Base-by-base conservation (phyloP, 2,797 vertebrate genomes). In the Coregonus suidteri region DNA sequence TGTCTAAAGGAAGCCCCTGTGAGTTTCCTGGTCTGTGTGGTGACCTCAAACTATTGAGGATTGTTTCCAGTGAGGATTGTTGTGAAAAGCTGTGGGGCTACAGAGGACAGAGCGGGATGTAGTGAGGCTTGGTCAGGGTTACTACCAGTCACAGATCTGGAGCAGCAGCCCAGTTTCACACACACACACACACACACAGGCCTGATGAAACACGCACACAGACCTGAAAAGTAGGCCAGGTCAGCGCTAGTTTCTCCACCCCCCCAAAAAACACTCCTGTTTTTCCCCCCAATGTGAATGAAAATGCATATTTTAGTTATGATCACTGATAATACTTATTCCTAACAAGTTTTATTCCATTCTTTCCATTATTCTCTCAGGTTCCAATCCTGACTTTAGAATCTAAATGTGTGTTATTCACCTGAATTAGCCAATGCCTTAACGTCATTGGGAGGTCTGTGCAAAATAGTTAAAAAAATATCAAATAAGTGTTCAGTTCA, bases 1-100 rank as follows among this genome's bases (percentile, higher is more conserved):
- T 77, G 84, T 84, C 83, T 77, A 47, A 70, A 86, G 86, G 87
- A 91, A 91, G 85, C 83, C 75, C 82, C 84, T 62, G 74, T 81
- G 75, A 18, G 56, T 72, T 91, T 90, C 89, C 88, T 81, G 86
- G 52, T 87, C 82, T 86, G 86, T 75, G 86, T 54, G 77, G 82
- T 81, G 82, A 88, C 88, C 88, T 86, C 90, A 85, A 89, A 81
- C 78, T 62, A 69, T 25, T 66, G 79, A 69, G 53, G 9, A 16
- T 54, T 54, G 14, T 18, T 77, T 77, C 76, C 69, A 77, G 81
- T 87, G 52, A 9, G 78, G 34, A 54, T 18, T 78, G 85, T 73
- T 78, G 74, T 64, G 77, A 67, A 75, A 71, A 25, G 7, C 62
- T 73, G 3, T 1, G 64, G 13, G 2, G 64, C 14, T 15, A 25